phyloP scores from a whole-genome alignment of 2,113 vertebrate species.

The Corythaixoides concolor region DNA sequence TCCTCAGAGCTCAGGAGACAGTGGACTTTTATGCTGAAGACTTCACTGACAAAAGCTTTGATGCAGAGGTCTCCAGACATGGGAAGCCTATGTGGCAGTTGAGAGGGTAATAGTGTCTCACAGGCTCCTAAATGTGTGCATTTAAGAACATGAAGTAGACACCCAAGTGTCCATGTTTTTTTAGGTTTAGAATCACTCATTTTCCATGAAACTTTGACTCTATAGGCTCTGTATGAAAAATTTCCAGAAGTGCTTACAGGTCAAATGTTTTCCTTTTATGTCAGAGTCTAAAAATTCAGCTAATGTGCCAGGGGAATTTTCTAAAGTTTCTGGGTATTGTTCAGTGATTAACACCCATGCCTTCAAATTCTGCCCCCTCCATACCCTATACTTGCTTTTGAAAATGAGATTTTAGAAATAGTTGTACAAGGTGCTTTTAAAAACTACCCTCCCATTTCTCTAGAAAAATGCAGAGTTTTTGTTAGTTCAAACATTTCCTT shows the following conservation, averaged over 20 bases:
- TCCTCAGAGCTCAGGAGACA: background rate
- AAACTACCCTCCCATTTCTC: background rate
- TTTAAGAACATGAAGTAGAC: background rate
- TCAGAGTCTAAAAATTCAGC: background rate
- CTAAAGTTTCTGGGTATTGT: background rate
- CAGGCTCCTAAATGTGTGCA: background rate
- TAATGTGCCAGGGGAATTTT: background rate
- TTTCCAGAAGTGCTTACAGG: background rate
- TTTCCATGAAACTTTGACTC: background rate
- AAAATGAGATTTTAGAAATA: background rate
- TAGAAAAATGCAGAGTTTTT: background rate
- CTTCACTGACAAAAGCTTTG: background rate
- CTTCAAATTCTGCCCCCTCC: background rate
- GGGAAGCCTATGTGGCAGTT: background rate
- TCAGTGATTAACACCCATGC: background rate
- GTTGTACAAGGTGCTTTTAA: background rate
- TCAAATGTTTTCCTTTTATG: background rate
- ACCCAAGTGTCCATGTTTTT: background rate
- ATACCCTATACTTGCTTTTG: background rate
- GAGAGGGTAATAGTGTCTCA: background rate
- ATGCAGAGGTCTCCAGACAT: background rate
- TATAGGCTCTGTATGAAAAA: background rate
- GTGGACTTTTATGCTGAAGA: background rate
- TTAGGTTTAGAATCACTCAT: background rate
- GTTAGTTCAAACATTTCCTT: background rate